phyloP scores from a whole-genome alignment of 2,888 invertebrate genomes.

The Perithous albicinctus region DNA sequence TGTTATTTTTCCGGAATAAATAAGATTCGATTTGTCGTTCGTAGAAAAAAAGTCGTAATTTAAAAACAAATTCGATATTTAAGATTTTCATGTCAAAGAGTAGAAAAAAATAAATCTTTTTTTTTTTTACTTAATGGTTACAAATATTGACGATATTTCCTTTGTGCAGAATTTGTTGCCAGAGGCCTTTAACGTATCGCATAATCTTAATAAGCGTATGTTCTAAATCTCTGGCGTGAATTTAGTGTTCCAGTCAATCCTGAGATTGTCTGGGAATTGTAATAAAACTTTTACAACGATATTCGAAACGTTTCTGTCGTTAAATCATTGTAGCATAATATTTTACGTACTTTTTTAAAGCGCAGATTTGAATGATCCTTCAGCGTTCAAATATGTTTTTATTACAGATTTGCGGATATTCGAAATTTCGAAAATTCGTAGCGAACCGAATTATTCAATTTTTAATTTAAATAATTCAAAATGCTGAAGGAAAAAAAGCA shows the following conservation, averaged over 20 bases:
- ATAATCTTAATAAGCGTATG: slow-evolving; percentile 75
- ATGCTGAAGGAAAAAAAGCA: too few species aligned
- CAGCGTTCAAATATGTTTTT: neutral
- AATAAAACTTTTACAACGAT: too few species aligned
- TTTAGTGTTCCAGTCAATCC: slow-evolving; percentile 64
- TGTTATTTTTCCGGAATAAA: too few species aligned
- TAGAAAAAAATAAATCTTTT: neutral
- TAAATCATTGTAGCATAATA: neutral
- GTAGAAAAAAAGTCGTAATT: too few species aligned
- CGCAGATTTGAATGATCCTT: neutral
- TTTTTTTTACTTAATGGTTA: neutral
- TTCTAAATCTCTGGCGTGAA: slow-evolving; percentile 81
- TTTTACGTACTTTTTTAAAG: too few species aligned
- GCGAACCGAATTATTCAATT: neutral
- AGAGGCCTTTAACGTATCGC: slow-evolving; percentile 82
- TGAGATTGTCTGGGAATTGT: slow-evolving; percentile 52
- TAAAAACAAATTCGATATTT: too few species aligned
- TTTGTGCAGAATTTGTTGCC: slow-evolving; percentile 75
- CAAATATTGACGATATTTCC: slow-evolving; percentile 19
- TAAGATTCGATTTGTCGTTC: too few species aligned
- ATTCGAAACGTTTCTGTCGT: neutral
- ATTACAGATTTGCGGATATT: neutral
- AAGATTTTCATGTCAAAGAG: neutral
- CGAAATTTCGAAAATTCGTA: neutral
- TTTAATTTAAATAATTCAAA: too few species aligned